Evolutionary conservation across 1,140 invertebrate species (phyloP).

Genomic region (Drosophila sucinea): DNA sequence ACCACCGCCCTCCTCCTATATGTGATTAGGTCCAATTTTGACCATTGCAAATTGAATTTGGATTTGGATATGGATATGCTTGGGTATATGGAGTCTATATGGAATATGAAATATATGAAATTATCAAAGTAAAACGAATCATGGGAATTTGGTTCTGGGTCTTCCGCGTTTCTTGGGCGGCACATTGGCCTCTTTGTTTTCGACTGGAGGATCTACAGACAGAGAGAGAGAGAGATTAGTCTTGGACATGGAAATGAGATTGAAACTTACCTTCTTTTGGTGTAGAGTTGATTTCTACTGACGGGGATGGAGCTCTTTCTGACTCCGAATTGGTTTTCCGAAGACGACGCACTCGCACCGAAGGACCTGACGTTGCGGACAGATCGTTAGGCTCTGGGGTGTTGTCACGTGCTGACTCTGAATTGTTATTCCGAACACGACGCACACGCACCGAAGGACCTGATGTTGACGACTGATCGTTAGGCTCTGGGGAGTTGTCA

Average conservation of each 20-base stretch:
- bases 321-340: background rate
- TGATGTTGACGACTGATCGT: background rate
- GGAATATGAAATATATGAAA: too few relatives aligned
- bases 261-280: too few relatives aligned
- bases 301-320: background rate
- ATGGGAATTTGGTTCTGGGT: conserved; percentile 1
- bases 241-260: too few relatives aligned
- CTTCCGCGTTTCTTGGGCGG: conserved; percentile 57
- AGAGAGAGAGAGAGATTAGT: background rate
- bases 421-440: background rate
- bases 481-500: background rate
- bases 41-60: too few relatives aligned
- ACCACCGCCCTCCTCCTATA: too few relatives aligned
- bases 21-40: too few relatives aligned
- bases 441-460: background rate
- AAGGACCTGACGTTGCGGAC: background rate
- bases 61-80: too few relatives aligned
- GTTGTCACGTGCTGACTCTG: too few relatives aligned
- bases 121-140: background rate
- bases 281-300: background rate
- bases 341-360: conserved; percentile 4
- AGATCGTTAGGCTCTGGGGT: background rate
- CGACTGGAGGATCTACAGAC: conserved; percentile 3
- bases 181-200: conserved; percentile 27
- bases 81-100: too few relatives aligned